phyloP scores from a whole-genome alignment of 2,888 invertebrate species.

The Boloria selene region DNA sequence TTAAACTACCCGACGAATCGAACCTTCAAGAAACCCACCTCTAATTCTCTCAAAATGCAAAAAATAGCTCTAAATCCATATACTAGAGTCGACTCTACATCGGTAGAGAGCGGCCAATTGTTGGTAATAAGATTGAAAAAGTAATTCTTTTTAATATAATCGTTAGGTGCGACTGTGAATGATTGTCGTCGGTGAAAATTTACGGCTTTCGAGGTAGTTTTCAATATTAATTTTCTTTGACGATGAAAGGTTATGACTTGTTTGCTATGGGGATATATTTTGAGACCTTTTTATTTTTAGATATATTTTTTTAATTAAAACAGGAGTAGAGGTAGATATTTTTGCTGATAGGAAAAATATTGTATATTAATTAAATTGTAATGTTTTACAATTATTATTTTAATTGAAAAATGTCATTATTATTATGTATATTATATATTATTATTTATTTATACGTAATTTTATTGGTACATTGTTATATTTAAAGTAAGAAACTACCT shows the following conservation, averaged over 20 bases:
- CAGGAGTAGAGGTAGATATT: no score
- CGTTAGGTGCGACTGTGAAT: slow-evolving; percentile 54
- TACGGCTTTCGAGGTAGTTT: slow-evolving; percentile 45
- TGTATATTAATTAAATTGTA: no score
- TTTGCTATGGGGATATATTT: slow-evolving; percentile 6
- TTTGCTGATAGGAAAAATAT: no score
- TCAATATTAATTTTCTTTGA: slow-evolving; percentile 43
- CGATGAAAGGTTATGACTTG: slow-evolving; percentile 28
- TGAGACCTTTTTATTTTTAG: background rate
- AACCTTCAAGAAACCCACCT: slow-evolving; percentile 69
- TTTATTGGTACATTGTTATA: no score
- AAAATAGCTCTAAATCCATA: slow-evolving; percentile 37
- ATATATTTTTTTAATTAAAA: no score
- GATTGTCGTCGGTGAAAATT: slow-evolving; percentile 57
- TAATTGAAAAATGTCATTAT: no score
- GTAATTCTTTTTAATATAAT: slow-evolving; percentile 59
- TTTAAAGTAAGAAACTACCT: no score
- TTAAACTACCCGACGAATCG: slow-evolving; percentile 76
- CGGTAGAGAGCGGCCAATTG: slow-evolving; percentile 36
- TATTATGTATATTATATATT: no score
- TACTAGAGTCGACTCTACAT: slow-evolving; percentile 39
- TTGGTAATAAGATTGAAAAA: slow-evolving; percentile 49
- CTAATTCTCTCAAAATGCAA: slow-evolving; percentile 34
- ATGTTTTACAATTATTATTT: no score
- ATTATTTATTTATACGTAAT: no score